These are phyloP conservation scores for Ficedula albicollis DNA, from an alignment of 2,797 vertebrate species.

Conservation along the genomic window DNA sequence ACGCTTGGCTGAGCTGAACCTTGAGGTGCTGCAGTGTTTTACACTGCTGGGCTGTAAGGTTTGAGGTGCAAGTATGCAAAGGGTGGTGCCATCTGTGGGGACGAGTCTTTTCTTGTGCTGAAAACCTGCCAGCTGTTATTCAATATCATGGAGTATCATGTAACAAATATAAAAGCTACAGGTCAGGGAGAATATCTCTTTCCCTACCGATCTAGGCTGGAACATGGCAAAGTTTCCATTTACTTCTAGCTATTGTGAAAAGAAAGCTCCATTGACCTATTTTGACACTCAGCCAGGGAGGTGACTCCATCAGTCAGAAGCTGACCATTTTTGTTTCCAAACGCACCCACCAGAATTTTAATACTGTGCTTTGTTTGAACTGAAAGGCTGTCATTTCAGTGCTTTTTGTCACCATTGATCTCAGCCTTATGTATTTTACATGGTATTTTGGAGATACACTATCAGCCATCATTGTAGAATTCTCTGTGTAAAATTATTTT, in stretches of 20 bases:
- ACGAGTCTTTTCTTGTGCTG: not conserved
- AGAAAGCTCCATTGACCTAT: constrained; percentile 58
- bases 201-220: not conserved
- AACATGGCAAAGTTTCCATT: constrained; percentile 56
- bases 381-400: constrained; percentile 13
- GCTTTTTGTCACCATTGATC: not conserved
- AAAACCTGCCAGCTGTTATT: constrained; percentile 3
- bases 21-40: constrained; percentile 59
- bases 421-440: not conserved
- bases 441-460: not conserved
- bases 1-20: constrained; percentile 79
- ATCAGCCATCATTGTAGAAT: not conserved
- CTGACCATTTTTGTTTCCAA: constrained; percentile 58
- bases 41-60: constrained; percentile 45
- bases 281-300: constrained; percentile 49
- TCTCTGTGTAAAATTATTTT: not conserved
- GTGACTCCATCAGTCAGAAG: constrained; percentile 66
- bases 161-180: constrained; percentile 41
- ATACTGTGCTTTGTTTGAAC: constrained; percentile 20
- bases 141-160: not conserved
- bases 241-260: constrained; percentile 55
- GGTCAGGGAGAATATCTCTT: not conserved
- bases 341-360: constrained; percentile 33
- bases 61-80: not conserved
- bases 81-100: not conserved